These are phyloP conservation scores for Cydia amplana DNA, from an alignment of 1,140 invertebrate species.

Conservation along the genomic window DNA sequence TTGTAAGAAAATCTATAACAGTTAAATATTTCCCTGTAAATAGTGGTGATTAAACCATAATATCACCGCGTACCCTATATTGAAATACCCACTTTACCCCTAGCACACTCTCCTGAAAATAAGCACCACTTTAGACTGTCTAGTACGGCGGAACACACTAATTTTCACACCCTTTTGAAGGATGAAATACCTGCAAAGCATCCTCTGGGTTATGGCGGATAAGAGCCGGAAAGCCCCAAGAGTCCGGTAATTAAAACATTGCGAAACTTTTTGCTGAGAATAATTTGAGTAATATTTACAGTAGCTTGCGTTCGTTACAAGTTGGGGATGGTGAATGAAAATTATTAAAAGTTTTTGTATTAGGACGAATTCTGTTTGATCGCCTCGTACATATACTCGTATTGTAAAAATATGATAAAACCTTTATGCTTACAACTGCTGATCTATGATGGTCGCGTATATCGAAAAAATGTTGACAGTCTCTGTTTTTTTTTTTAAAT, in stretches of 20 bases:
- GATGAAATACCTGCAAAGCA: slow-evolving; percentile 37
- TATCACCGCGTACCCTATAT: background rate
- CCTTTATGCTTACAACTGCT: too few species aligned
- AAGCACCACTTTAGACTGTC: slow-evolving; percentile 48
- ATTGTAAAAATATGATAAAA: too few species aligned
- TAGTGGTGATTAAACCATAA: background rate
- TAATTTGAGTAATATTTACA: slow-evolving; percentile 17
- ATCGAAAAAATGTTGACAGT: too few species aligned
- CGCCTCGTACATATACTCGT: background rate
- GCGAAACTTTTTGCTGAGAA: slow-evolving; percentile 2
- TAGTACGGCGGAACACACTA: slow-evolving; percentile 49
- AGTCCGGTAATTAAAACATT: slow-evolving; percentile 29
- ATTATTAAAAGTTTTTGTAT: background rate
- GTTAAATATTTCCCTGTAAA: too few species aligned
- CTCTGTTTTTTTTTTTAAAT: too few species aligned
- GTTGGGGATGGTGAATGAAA: background rate
- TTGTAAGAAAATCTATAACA: too few species aligned
- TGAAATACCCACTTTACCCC: background rate
- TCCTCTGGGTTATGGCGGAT: slow-evolving; percentile 12
- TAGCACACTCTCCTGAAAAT: slow-evolving; percentile 33
- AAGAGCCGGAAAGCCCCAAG: slow-evolving; percentile 15
- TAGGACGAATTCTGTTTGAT: background rate
- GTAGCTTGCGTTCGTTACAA: background rate
- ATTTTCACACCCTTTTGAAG: slow-evolving; percentile 47
- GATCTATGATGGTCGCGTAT: too few species aligned